Evolutionary conservation across 2,113 vertebrate genomes (phyloP).

Genomic region (Pelmatolapia mariae): DNA sequence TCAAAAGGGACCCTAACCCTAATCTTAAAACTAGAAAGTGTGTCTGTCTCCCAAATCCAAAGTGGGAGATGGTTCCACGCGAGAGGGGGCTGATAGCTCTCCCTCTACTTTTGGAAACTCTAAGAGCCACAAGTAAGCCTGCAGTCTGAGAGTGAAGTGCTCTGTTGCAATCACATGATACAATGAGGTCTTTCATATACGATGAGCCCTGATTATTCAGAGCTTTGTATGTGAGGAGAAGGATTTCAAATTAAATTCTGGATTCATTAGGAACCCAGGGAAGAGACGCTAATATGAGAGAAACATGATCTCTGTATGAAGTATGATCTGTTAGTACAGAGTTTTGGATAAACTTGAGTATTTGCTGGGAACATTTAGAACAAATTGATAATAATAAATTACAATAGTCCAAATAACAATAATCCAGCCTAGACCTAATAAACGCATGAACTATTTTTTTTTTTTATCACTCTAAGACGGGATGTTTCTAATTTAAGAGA

Average conservation of each 20-base stretch:
- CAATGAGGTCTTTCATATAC: neutral
- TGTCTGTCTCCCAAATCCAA: neutral
- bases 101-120: neutral
- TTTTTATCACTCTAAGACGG: neutral
- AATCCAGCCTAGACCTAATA: neutral
- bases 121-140: neutral
- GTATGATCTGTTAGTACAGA: neutral
- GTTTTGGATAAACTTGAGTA: neutral
- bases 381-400: neutral
- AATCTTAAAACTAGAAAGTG: neutral
- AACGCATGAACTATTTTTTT: neutral
- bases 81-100: fast-evolving
- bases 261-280: neutral
- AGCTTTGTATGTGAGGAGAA: neutral
- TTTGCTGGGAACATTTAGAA: neutral
- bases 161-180: neutral
- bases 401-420: neutral
- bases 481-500: neutral
- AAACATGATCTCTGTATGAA: neutral
- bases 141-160: neutral
- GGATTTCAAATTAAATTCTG: neutral
- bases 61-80: neutral
- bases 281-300: neutral
- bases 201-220: neutral
- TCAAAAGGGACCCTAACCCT: neutral